A percentile compares a stretch with the other conserved stretches of the same genome.
Conservation (phyloP, 2,888 invertebrate genomes). For the Pecten maximus region DNA sequence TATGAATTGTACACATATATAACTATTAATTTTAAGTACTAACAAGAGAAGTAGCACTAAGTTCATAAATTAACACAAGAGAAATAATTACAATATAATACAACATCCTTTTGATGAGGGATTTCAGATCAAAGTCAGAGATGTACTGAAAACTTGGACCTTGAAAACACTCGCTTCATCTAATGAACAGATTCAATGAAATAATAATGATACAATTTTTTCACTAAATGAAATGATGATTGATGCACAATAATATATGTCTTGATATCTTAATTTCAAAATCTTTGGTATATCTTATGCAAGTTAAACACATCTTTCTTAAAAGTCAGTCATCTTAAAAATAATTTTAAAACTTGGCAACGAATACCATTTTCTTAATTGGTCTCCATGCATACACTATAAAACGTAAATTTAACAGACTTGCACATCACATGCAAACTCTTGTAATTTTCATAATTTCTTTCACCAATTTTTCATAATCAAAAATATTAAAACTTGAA, state of each 20-base stretch:
- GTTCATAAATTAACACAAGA: constrained; percentile 33
- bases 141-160: constrained; percentile 7
- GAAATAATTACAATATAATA: constrained; percentile 31
- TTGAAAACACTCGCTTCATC: background rate
- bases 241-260: background rate
- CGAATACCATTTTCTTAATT: background rate
- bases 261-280: constrained; percentile 6
- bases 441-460: background rate
- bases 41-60: background rate
- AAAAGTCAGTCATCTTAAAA: constrained; percentile 5
- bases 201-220: background rate
- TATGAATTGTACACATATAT: background rate
- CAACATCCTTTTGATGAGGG: constrained; percentile 18
- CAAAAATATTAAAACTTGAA: background rate
- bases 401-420: background rate
- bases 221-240: background rate
- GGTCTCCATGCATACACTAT: background rate
- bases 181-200: background rate
- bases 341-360: constrained; percentile 11
- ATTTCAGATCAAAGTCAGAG: background rate
- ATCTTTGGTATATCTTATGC: constrained; percentile 33
- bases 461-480: background rate
- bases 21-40: background rate
- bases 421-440: constrained; percentile 22
- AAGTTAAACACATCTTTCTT: constrained; percentile 8